phyloP scores from a whole-genome alignment of 2,888 invertebrate species.

The Gryllus longicercus region DNA sequence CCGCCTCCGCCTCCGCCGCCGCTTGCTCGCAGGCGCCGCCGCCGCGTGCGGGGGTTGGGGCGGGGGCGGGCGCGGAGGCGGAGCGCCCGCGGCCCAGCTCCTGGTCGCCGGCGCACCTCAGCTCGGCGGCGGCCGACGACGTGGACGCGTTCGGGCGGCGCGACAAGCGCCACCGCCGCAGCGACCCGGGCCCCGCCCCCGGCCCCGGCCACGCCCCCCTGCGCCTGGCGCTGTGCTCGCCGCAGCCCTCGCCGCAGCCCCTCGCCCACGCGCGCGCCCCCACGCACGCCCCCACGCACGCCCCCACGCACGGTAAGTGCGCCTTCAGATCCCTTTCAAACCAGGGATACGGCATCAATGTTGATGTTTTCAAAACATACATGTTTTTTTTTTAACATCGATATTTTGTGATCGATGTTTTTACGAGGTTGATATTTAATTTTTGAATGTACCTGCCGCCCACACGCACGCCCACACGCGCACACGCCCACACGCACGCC shows the following conservation, averaged over 20 bases:
- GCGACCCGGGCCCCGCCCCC: constrained; percentile 31
- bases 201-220: constrained; percentile 45
- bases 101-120: constrained; percentile 36
- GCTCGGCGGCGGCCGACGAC: neutral
- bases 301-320: constrained; percentile 39
- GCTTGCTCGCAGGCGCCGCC: no score
- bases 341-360: no score
- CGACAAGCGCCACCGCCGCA: constrained; percentile 36
- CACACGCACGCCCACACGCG: constrained; percentile 49
- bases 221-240: constrained; percentile 44
- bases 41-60: neutral
- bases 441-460: no score
- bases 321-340: no score
- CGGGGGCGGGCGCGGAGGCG: constrained; percentile 36
- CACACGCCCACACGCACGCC: constrained; percentile 62
- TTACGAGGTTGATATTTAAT: no score
- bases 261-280: constrained; percentile 57
- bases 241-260: constrained; percentile 67
- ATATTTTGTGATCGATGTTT: no score
- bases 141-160: constrained; percentile 18
- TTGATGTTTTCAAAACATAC: no score
- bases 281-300: constrained; percentile 58
- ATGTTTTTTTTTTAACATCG: no score
- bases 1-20: no score
- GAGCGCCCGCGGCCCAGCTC: constrained; percentile 38